These are phyloP conservation scores for Chrysolina haemoptera DNA, from an alignment of 2,888 invertebrate species.

Conservation along the genomic window DNA sequence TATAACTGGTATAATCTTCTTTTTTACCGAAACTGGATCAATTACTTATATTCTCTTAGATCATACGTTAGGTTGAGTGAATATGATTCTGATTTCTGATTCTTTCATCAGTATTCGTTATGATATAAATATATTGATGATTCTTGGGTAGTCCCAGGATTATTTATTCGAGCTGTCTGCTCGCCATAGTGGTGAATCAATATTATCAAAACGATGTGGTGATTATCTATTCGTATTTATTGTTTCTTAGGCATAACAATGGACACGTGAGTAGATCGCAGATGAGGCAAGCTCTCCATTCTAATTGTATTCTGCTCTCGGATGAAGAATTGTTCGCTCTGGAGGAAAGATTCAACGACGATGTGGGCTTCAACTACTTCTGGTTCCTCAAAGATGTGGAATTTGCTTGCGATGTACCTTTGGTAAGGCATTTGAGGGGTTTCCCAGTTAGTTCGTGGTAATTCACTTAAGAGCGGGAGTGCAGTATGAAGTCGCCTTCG, in stretches of 20 bases:
- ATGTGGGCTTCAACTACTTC: slow-evolving; percentile 83
- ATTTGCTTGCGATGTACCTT: slow-evolving; percentile 65
- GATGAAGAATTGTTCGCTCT: slow-evolving; percentile 79
- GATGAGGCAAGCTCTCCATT: slow-evolving; percentile 80
- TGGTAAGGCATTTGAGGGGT: slow-evolving; percentile 58
- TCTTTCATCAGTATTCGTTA: no score
- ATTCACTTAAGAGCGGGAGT: no score
- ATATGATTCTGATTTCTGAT: no score
- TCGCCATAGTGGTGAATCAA: no score
- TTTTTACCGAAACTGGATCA: no score
- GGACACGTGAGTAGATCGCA: slow-evolving; percentile 82
- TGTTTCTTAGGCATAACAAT: slow-evolving; percentile 74
- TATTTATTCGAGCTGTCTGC: not conserved
- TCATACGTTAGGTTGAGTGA: no score
- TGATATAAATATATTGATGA: no score
- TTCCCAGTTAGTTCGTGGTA: no score
- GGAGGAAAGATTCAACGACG: slow-evolving; percentile 80
- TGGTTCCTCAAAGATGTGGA: slow-evolving; percentile 79
- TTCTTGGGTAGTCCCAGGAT: not conserved
- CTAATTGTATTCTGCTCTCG: slow-evolving; percentile 78
- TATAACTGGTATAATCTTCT: no score
- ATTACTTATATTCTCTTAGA: no score
- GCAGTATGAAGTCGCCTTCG: no score
- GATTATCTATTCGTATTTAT: not conserved
- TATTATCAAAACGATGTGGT: not conserved